A percentile compares a stretch with the other conserved stretches of the same genome.
phyloP scores from a whole-genome alignment of 2,888 invertebrate genomes.

The Gymnocheta viridis region DNA sequence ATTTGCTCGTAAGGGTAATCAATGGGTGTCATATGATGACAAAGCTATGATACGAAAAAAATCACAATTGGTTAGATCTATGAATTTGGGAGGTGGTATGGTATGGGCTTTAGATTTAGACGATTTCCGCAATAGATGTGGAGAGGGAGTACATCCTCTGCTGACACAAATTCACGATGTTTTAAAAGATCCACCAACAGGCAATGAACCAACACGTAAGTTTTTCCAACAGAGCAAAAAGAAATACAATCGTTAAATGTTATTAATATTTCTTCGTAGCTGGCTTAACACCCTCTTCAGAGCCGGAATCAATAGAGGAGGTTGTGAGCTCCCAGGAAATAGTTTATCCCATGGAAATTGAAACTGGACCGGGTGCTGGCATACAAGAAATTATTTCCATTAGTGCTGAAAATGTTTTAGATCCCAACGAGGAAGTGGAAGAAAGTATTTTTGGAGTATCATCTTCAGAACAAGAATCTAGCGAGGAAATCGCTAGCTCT shows the following conservation, averaged over 20 bases:
- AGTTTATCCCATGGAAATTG: slow-evolving; percentile 74
- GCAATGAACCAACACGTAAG: slow-evolving; percentile 77
- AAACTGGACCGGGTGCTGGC: slow-evolving; percentile 62
- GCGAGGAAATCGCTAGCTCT: slow-evolving; percentile 7
- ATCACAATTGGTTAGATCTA: slow-evolving; percentile 88
- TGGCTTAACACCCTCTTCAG: slow-evolving; percentile 70
- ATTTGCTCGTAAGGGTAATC: slow-evolving; percentile 92
- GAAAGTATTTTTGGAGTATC: slow-evolving; percentile 71
- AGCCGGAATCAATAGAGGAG: slow-evolving; percentile 74
- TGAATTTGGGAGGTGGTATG: slow-evolving; percentile 93
- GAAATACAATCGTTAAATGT: not conserved
- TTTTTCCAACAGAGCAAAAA: not conserved
- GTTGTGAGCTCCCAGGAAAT: slow-evolving; percentile 72
- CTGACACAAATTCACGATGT: slow-evolving; percentile 89
- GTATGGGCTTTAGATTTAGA: slow-evolving; percentile 95
- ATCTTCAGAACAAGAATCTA: slow-evolving; percentile 24
- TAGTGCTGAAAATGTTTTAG: slow-evolving; percentile 70
- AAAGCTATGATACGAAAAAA: slow-evolving; percentile 89
- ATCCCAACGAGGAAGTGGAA: slow-evolving; percentile 77
- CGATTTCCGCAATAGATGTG: slow-evolving; percentile 91
- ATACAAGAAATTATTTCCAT: slow-evolving; percentile 13
- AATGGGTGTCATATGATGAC: slow-evolving; percentile 96
- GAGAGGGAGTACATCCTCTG: slow-evolving; percentile 90
- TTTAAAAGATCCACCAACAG: slow-evolving; percentile 83
- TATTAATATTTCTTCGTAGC: slow-evolving; percentile 66